These are phyloP conservation scores for Pilophorus perplexus DNA, from an alignment of 2,888 invertebrate species.

Conservation along the genomic window DNA sequence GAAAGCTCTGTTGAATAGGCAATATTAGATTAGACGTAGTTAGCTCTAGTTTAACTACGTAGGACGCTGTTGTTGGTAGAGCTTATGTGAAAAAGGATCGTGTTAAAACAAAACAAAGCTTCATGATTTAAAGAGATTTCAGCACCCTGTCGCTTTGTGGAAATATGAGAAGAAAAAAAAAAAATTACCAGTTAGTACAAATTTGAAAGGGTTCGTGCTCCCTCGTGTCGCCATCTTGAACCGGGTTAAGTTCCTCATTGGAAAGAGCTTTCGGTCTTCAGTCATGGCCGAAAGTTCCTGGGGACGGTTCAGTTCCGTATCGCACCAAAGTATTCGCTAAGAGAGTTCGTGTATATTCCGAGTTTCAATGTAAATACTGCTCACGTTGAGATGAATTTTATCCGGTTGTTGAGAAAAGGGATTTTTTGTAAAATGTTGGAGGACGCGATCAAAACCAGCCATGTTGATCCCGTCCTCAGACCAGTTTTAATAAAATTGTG, in stretches of 20 bases:
- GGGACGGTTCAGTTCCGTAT: not conserved
- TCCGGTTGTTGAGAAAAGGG: too few species aligned
- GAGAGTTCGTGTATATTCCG: not conserved
- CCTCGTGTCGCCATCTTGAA: not conserved
- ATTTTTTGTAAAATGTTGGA: slow-evolving; percentile 2
- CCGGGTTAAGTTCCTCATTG: not conserved
- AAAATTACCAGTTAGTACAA: slow-evolving; percentile 24
- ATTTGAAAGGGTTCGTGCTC: slow-evolving; percentile 1
- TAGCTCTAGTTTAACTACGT: not conserved
- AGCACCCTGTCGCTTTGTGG: not conserved
- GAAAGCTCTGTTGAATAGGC: too few species aligned
- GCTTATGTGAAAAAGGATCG: too few species aligned
- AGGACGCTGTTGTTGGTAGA: not conserved
- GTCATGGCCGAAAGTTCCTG: slow-evolving; percentile 15
- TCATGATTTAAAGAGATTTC: not conserved
- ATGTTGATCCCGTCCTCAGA: slow-evolving; percentile 20
- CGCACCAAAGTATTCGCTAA: not conserved
- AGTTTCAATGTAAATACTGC: not conserved
- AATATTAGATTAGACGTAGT: too few species aligned
- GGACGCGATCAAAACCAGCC: slow-evolving; percentile 27
- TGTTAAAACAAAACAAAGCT: too few species aligned
- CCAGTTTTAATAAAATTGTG: too few species aligned
- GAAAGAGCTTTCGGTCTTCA: slow-evolving; percentile 2
- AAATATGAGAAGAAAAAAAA: too few species aligned
- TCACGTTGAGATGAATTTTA: slow-evolving; percentile 3